A percentile compares a stretch with the other conserved stretches of the same genome.
Conservation (phyloP, 2,113 vertebrate species). For the Megaleporinus macrocephalus region DNA sequence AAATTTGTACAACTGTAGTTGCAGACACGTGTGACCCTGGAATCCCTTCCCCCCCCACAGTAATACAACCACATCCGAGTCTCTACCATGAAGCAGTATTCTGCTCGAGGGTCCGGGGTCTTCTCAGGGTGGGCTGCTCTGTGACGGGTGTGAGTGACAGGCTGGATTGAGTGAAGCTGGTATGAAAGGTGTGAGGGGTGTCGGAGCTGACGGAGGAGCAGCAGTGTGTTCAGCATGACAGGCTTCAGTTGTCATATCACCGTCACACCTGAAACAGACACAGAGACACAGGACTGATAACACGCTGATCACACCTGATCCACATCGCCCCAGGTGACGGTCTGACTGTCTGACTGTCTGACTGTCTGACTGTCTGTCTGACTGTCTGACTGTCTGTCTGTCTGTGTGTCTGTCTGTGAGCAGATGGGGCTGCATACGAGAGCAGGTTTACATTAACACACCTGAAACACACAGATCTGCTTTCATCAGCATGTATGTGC, state of each 20-base stretch:
- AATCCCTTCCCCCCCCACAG: too few species aligned
- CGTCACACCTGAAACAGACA: slow-evolving; percentile 12
- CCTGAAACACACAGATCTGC: not conserved
- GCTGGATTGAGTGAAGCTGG: not conserved
- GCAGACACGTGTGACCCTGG: too few species aligned
- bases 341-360: slow-evolving; percentile 1
- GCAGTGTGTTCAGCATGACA: slow-evolving; percentile 28
- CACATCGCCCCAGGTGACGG: not conserved
- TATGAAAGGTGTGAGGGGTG: not conserved
- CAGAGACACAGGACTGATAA: not conserved
- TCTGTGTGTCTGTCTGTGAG: slow-evolving; percentile 27
- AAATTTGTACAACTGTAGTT: too few species aligned
- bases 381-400: slow-evolving; percentile 18
- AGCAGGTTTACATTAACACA: slow-evolving; percentile 30
- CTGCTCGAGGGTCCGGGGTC: not conserved
- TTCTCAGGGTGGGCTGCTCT: not conserved
- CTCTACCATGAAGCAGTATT: too few species aligned
- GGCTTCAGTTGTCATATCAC: slow-evolving; percentile 21
- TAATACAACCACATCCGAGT: too few species aligned
- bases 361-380: slow-evolving; percentile 26
- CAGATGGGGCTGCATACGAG: slow-evolving; percentile 39
- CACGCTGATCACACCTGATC: not conserved
- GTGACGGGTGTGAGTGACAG: not conserved
- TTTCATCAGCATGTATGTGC: not conserved
- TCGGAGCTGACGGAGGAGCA: not conserved